Evolutionary conservation across 2,797 vertebrate genomes (phyloP).

Genomic region (Pangasius sanitwongsei): DNA sequence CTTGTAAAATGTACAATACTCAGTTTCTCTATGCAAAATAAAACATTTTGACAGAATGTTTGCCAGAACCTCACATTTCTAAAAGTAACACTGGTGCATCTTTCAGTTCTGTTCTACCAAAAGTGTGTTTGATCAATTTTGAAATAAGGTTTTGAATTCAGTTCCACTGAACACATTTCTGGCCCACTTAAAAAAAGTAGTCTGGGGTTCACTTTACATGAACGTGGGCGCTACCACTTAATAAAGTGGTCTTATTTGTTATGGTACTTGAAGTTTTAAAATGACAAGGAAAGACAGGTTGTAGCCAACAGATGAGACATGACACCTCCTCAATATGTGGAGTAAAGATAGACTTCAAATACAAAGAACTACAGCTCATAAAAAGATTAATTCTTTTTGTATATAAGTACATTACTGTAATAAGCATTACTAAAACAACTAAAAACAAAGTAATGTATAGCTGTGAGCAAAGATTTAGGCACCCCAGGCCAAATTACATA

Average conservation of each 20-base stretch:
- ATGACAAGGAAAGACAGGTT: background rate
- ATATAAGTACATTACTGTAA: background rate
- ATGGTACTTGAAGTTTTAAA: background rate
- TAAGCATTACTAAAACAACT: conserved; percentile 1
- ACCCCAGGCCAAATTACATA: background rate
- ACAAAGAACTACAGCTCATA: background rate
- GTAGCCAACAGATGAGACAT: background rate
- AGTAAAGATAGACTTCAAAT: background rate
- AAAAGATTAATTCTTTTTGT: background rate
- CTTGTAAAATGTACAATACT: background rate
- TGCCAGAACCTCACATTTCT: background rate
- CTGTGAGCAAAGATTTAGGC: background rate
- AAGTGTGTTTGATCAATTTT: background rate
- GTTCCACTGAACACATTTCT: background rate
- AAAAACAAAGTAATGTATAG: background rate
- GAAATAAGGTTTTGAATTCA: background rate
- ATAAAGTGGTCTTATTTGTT: background rate
- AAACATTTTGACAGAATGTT: background rate
- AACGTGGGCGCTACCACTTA: background rate
- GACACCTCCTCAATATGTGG: too few species aligned
- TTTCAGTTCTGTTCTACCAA: background rate
- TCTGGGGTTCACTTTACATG: background rate
- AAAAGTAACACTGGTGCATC: background rate
- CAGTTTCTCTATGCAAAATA: background rate
- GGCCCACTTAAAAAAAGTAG: too few species aligned